These are phyloP conservation scores for Macquaria australasica DNA, from an alignment of 2,113 vertebrate genomes.

Conservation along the genomic window DNA sequence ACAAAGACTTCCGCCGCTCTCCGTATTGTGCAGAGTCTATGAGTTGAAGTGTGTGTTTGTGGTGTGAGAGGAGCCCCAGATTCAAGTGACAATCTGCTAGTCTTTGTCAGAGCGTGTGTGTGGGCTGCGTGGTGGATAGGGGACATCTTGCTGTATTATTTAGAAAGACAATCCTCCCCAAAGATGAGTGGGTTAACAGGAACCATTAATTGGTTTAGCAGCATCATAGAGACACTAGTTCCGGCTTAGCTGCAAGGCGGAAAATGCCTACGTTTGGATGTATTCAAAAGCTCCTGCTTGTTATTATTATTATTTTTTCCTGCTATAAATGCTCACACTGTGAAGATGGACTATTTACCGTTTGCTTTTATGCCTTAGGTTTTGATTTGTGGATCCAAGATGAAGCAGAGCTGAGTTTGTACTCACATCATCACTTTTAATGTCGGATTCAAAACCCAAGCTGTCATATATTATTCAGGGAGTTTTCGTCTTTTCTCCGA, in stretches of 20 bases:
- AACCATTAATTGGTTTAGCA: slow-evolving; percentile 86
- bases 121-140: slow-evolving; percentile 72
- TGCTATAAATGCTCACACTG: slow-evolving; percentile 58
- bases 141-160: slow-evolving; percentile 81
- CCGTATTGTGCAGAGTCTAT: slow-evolving; percentile 68
- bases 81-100: slow-evolving; percentile 73
- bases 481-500: slow-evolving; percentile 79
- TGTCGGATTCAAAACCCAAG: slow-evolving; percentile 80
- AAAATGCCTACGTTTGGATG: slow-evolving; percentile 69
- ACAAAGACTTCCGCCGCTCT: slow-evolving; percentile 74
- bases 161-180: slow-evolving; percentile 79
- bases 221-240: slow-evolving; percentile 79
- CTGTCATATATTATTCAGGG: slow-evolving; percentile 85
- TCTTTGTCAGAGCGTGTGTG: slow-evolving; percentile 66
- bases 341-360: slow-evolving; percentile 75
- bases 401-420: slow-evolving; percentile 79
- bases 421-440: slow-evolving; percentile 85
- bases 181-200: slow-evolving; percentile 84
- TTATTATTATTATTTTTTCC: slow-evolving; percentile 44
- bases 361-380: slow-evolving; percentile 77
- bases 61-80: slow-evolving; percentile 66
- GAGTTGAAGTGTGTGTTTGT: slow-evolving; percentile 67
- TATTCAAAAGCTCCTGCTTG: slow-evolving; percentile 66
- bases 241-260: slow-evolving; percentile 73
- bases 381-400: slow-evolving; percentile 80